A percentile compares a stretch with the other conserved stretches of the same genome.
These are phyloP conservation scores for Madoqua kirkii DNA, from an alignment of 2,113 vertebrate species.

Conservation along the genomic window DNA sequence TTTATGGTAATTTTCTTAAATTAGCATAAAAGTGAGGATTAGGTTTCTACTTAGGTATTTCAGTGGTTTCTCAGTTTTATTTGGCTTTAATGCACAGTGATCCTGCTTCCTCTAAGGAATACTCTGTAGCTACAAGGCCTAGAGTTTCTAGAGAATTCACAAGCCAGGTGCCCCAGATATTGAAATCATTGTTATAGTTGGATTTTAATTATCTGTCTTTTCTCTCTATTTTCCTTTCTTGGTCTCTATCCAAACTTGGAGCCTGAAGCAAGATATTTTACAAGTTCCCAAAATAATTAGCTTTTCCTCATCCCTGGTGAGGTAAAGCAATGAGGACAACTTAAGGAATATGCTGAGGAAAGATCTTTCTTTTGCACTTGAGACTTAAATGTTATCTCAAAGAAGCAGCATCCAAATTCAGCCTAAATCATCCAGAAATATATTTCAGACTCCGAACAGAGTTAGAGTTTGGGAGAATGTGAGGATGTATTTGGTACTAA, in stretches of 20 bases:
- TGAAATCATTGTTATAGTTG: neutral
- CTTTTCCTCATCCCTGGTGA: neutral
- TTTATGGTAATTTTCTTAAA: neutral
- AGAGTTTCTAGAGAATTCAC: neutral
- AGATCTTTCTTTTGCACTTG: neutral
- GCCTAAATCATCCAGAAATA: neutral
- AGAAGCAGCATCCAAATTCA: conserved; percentile 25
- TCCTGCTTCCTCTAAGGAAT: neutral
- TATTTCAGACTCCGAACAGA: neutral
- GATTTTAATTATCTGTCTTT: neutral
- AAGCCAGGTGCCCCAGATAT: neutral
- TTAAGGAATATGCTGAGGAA: neutral
- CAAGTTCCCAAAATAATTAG: neutral
- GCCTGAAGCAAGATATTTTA: neutral
- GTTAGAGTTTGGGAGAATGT: neutral
- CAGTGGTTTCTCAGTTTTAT: neutral
- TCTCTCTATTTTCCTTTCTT: neutral
- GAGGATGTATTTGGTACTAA: neutral
- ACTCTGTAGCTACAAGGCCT: neutral
- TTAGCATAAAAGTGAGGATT: neutral
- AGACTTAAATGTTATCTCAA: conserved; percentile 19
- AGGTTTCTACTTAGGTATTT: neutral
- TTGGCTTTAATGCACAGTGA: neutral
- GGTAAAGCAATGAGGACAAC: neutral
- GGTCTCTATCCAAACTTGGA: neutral